Evolutionary conservation across 2,888 invertebrate genomes (phyloP).

Genomic region (Lucinisca nassula): DNA sequence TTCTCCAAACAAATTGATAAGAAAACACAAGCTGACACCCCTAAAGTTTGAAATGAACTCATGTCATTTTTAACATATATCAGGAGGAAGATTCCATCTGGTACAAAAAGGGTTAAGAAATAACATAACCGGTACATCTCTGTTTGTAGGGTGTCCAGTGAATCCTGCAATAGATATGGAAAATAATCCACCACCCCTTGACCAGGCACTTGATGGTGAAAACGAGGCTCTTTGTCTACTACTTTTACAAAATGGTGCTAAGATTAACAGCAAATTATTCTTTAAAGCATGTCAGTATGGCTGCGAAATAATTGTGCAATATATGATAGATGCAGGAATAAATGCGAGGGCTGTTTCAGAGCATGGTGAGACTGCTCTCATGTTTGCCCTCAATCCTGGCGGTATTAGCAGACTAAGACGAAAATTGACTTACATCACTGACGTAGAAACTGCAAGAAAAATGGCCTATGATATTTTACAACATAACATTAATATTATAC

Average conservation of each 20-base stretch:
- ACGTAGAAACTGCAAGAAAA: neutral
- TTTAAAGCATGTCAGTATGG: neutral
- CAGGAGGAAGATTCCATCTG: too few species aligned
- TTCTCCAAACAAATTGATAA: too few species aligned
- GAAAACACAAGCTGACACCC: too few species aligned
- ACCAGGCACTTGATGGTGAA: neutral
- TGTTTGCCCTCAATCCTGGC: neutral
- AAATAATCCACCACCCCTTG: neutral
- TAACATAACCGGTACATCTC: too few species aligned
- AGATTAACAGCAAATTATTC: neutral
- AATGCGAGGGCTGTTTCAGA: neutral
- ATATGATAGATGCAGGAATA: neutral
- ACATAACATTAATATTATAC: neutral
- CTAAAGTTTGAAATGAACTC: too few species aligned
- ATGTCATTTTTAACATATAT: too few species aligned
- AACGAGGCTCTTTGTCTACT: neutral
- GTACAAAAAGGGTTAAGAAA: too few species aligned
- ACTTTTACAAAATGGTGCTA: neutral
- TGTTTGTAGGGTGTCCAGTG: neutral
- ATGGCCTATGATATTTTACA: neutral
- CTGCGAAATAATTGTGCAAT: neutral
- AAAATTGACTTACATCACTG: neutral
- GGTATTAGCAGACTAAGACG: neutral
- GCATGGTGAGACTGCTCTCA: neutral
- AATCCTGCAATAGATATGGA: neutral